Evolutionary conservation across 2,888 invertebrate species (phyloP).

Genomic region (Xestia sexstrigata): DNA sequence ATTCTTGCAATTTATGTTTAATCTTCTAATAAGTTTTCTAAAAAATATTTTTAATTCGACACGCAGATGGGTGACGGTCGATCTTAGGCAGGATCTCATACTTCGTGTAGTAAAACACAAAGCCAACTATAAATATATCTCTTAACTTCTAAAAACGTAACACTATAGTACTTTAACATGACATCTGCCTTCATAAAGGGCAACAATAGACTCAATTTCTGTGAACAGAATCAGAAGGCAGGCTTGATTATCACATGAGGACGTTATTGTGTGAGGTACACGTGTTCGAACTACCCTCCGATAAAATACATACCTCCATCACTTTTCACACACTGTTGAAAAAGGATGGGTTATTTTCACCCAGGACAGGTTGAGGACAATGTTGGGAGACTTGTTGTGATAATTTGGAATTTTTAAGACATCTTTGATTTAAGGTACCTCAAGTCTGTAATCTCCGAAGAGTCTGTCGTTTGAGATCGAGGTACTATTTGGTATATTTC

Average conservation of each 20-base stretch:
- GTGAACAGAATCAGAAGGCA: conserved; percentile 22
- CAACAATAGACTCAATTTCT: conserved; percentile 41
- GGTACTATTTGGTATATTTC: neutral
- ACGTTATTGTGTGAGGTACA: conserved; percentile 20
- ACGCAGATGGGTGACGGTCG: neutral
- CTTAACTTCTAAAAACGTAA: neutral
- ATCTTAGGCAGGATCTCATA: neutral
- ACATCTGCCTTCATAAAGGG: conserved; percentile 5
- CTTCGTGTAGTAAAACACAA: neutral
- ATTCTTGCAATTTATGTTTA: too few relatives aligned
- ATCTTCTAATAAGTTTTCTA: neutral
- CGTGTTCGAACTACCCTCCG: conserved; percentile 17
- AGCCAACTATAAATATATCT: neutral
- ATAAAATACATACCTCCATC: conserved; percentile 33
- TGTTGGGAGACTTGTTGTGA: neutral
- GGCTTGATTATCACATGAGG: conserved; percentile 40
- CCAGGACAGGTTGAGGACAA: neutral
- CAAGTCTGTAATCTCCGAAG: neutral
- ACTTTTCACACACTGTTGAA: conserved; percentile 7
- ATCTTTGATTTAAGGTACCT: neutral
- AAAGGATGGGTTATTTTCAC: conserved; percentile 11
- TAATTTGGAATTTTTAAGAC: neutral
- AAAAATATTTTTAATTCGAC: neutral
- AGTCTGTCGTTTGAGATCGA: neutral
- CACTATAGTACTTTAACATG: neutral